Evolutionary conservation across 2,113 vertebrate species (phyloP).

Genomic region (Morone chrysops): DNA sequence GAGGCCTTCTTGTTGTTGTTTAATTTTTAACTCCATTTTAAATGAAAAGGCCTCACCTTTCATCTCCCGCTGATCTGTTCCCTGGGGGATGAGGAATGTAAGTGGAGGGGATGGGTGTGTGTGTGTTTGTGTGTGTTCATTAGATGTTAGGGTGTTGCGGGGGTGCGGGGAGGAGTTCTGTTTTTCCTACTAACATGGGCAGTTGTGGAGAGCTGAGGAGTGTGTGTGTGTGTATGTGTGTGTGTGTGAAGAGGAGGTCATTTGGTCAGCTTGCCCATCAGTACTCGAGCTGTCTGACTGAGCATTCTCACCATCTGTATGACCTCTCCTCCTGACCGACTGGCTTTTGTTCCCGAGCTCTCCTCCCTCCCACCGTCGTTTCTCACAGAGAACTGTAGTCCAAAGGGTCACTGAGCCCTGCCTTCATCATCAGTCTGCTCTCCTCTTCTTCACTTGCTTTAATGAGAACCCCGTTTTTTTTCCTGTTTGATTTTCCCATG

Average conservation of each 20-base stretch:
- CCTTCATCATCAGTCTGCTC: slow-evolving; percentile 50
- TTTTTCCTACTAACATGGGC: slow-evolving; percentile 56
- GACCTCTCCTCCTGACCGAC: slow-evolving; percentile 75
- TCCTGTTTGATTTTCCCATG: slow-evolving; percentile 51
- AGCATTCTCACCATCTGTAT: slow-evolving; percentile 78
- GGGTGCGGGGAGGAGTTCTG: slow-evolving; percentile 64
- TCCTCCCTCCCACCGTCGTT: slow-evolving; percentile 37
- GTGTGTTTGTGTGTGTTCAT: slow-evolving; percentile 52
- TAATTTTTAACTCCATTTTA: slow-evolving; percentile 74
- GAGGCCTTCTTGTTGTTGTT: slow-evolving; percentile 42
- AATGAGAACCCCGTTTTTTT: slow-evolving; percentile 31
- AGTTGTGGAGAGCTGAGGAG: slow-evolving; percentile 5
- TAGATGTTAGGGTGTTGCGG: slow-evolving; percentile 51
- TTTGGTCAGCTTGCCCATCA: slow-evolving; percentile 76
- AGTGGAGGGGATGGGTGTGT: slow-evolving; percentile 13
- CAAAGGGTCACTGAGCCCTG: slow-evolving; percentile 48
- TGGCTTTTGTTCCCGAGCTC: slow-evolving; percentile 67
- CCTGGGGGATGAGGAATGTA: slow-evolving; percentile 47
- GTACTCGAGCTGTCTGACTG: slow-evolving; percentile 74
- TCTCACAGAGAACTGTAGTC: slow-evolving; percentile 53
- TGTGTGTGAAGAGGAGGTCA: slow-evolving; percentile 59
- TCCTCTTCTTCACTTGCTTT: slow-evolving; percentile 24
- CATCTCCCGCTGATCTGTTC: slow-evolving; percentile 66
- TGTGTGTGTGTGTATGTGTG: slow-evolving; percentile 20
- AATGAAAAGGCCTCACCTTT: slow-evolving; percentile 75